These are phyloP conservation scores for Ophion costatus DNA, from an alignment of 2,888 invertebrate species.

Conservation along the genomic window DNA sequence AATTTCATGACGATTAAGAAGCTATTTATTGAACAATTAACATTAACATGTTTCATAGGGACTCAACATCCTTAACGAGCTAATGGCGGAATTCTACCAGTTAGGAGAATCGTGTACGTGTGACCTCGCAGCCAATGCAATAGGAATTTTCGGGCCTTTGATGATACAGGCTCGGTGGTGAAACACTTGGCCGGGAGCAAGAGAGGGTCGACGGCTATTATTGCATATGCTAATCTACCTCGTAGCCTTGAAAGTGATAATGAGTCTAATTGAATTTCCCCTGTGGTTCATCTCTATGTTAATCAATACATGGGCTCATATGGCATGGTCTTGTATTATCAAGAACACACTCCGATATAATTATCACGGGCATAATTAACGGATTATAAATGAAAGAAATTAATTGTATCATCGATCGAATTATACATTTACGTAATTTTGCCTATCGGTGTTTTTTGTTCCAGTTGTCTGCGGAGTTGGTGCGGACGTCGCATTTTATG, in stretches of 20 bases:
- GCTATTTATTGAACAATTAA: too few species aligned
- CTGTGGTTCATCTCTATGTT: neutral
- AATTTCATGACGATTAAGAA: too few species aligned
- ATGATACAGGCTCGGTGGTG: neutral
- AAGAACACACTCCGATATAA: neutral
- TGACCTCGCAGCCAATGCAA: slow-evolving; percentile 7
- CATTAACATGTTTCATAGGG: too few species aligned
- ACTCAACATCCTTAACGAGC: too few species aligned
- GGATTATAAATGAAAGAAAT: neutral
- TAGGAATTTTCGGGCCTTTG: neutral
- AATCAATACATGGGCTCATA: neutral
- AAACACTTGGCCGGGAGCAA: neutral
- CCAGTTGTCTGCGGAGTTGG: slow-evolving; percentile 88
- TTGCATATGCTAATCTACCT: slow-evolving; percentile 8
- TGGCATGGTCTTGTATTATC: neutral
- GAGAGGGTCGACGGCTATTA: neutral
- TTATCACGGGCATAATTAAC: neutral
- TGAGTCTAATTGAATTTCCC: slow-evolving; percentile 28
- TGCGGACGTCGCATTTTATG: slow-evolving; percentile 87
- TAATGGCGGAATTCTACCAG: neutral
- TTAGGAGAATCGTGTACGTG: neutral
- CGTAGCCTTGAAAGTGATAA: slow-evolving; percentile 3
- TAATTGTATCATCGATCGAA: neutral
- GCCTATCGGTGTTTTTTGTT: slow-evolving; percentile 69
- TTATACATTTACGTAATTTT: neutral